These are phyloP conservation scores for Papilio xuthus DNA, from an alignment of 1,140 invertebrate genomes.

Conservation along the genomic window DNA sequence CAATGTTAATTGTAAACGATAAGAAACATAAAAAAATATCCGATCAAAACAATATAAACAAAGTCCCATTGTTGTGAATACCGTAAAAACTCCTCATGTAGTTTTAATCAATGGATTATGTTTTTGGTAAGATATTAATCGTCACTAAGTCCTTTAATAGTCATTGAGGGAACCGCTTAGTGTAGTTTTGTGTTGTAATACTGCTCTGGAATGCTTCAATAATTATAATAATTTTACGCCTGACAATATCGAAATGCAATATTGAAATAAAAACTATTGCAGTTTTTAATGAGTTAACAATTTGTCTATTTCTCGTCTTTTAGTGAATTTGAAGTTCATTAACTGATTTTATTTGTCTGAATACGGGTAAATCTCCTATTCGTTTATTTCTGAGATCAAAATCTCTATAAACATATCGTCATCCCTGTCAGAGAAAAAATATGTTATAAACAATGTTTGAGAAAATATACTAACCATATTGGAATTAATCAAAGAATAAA, in stretches of 20 bases:
- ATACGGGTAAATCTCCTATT: no score
- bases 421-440: no score
- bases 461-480: no score
- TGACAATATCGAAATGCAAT: background rate
- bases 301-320: no score
- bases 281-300: background rate
- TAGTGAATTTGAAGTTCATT: no score
- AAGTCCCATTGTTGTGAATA: background rate
- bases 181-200: background rate
- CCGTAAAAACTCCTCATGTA: background rate
- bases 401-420: no score
- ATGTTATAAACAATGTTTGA: no score
- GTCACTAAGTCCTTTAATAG: background rate
- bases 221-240: background rate
- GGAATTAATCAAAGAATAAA: no score
- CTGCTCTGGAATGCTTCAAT: background rate
- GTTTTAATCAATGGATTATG: background rate
- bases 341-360: no score
- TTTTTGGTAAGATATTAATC: background rate
- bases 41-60: background rate
- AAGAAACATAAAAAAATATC: constrained; percentile 10
- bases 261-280: background rate
- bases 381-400: no score
- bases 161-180: background rate
- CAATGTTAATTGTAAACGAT: constrained; percentile 20